A percentile compares a stretch with the other conserved stretches of the same genome.
Evolutionary conservation across 2,113 vertebrate species (phyloP).

Genomic region (Nematolebias whitei): DNA sequence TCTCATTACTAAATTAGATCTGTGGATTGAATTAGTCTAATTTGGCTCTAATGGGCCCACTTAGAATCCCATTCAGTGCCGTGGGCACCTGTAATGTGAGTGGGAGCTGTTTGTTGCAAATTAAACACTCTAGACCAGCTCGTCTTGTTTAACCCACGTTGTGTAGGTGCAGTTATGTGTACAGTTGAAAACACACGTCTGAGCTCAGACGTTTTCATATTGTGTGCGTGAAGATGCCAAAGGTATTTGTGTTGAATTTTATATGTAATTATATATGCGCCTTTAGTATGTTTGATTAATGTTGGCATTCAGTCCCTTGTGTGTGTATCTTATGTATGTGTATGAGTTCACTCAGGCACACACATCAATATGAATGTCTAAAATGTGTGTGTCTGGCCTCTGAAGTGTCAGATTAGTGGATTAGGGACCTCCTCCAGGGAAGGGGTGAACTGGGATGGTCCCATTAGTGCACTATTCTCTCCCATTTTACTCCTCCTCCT

Average conservation of each 20-base stretch:
- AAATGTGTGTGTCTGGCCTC: conserved; percentile 49
- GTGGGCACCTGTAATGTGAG: conserved; percentile 66
- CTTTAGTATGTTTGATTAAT: conserved; percentile 58
- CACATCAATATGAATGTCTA: conserved; percentile 44
- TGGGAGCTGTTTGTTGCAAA: conserved; percentile 58
- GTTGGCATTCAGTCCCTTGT: conserved; percentile 43
- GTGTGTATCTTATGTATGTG: conserved; percentile 21
- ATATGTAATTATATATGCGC: conserved; percentile 45
- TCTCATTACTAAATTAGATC: conserved; percentile 59
- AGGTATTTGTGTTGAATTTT: conserved; percentile 50
- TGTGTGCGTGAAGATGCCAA: conserved; percentile 34
- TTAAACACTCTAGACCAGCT: conserved; percentile 48
- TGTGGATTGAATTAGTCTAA: conserved; percentile 68
- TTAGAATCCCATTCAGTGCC: conserved; percentile 54
- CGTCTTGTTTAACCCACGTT: conserved; percentile 43
- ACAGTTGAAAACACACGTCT: neutral
- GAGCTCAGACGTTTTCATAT: conserved; percentile 10
- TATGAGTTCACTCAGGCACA: conserved; percentile 16
- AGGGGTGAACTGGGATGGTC: conserved; percentile 17
- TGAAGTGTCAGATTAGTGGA: conserved; percentile 73
- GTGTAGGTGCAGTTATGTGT: conserved; percentile 18
- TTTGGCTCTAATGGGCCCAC: conserved; percentile 67
- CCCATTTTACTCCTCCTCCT: conserved; percentile 7
- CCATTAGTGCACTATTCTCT: conserved; percentile 16
- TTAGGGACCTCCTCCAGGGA: conserved; percentile 46